These are phyloP conservation scores for Chalcosyrphus nemorum DNA, from an alignment of 2,888 invertebrate species.

Conservation along the genomic window DNA sequence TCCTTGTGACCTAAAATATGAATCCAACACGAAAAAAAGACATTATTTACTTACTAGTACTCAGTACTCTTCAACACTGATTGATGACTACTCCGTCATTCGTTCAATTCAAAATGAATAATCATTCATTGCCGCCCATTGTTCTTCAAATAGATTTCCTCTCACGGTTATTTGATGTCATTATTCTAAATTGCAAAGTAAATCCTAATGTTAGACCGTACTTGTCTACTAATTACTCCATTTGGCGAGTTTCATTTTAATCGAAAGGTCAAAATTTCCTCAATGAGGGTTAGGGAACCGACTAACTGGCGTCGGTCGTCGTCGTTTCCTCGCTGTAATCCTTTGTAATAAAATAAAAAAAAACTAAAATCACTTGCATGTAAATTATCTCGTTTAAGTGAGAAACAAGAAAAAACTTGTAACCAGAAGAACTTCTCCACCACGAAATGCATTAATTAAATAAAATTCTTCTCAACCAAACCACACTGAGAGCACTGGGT, in stretches of 20 bases:
- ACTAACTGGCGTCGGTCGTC: slow-evolving; percentile 9
- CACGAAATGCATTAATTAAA: slow-evolving; percentile 70
- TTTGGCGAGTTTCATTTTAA: background rate
- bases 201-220: background rate
- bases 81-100: too few species aligned
- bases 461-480: slow-evolving; percentile 38
- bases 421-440: slow-evolving; percentile 53
- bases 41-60: too few species aligned
- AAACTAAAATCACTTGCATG: slow-evolving; percentile 63
- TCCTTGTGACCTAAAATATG: too few species aligned
- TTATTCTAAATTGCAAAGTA: too few species aligned
- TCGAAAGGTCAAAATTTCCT: slow-evolving; percentile 41
- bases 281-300: slow-evolving; percentile 13
- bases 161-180: too few species aligned
- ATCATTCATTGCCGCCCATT: too few species aligned
- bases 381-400: slow-evolving; percentile 58
- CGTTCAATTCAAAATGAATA: too few species aligned
- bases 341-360: slow-evolving; percentile 51
- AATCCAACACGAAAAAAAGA: too few species aligned
- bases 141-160: too few species aligned
- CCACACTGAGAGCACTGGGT: background rate
- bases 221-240: slow-evolving; percentile 5
- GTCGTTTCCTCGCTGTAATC: slow-evolving; percentile 15
- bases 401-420: slow-evolving; percentile 15
- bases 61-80: too few species aligned